Conservation (phyloP, 2,113 vertebrate species). For the human (Homo sapiens) region GRCh38 chr2:63635501-63636000, state of each 20-base stretch:
- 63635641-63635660: neutral
- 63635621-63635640: neutral
- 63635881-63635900: neutral
- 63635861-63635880: neutral
- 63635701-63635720: neutral
- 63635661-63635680: neutral
- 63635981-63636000: neutral
- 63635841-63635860: neutral
- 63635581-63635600: neutral
- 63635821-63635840: neutral
- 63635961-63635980: neutral
- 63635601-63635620: neutral
- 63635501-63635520: neutral
- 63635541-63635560: neutral
- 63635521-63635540: neutral
- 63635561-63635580: neutral
- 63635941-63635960: neutral
- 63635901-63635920: neutral
- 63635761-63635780: neutral
- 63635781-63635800: neutral
- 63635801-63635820: neutral
- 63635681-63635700: neutral
- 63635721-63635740: neutral
- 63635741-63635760: neutral
- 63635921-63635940: neutral